Conservation (phyloP, 2,113 vertebrate genomes). For the Rousettus leschenaultii region DNA sequence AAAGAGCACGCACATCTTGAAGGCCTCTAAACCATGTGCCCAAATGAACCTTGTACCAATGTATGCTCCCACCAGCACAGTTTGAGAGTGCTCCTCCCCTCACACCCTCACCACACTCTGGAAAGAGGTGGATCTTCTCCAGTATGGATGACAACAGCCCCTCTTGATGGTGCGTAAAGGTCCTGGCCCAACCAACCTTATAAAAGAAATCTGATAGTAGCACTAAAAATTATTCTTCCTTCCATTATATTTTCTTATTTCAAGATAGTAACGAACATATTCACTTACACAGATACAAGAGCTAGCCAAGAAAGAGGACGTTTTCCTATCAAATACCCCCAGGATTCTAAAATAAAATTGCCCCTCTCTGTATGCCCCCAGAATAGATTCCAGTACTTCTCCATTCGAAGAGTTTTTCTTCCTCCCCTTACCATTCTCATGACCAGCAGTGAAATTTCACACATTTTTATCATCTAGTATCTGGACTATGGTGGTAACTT, state of each 20-base stretch:
- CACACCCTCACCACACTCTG: background rate
- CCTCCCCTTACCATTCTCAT: background rate
- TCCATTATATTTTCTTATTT: background rate
- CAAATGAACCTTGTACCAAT: background rate
- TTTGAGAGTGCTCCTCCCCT: background rate
- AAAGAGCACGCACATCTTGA: background rate
- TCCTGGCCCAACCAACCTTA: background rate
- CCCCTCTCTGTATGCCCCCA: background rate
- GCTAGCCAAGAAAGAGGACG: background rate
- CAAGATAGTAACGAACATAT: background rate
- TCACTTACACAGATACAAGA: background rate
- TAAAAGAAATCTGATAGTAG: background rate
- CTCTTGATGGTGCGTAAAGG: background rate
- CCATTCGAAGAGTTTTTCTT: background rate
- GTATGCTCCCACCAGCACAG: background rate
- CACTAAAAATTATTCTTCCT: background rate
- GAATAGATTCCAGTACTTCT: background rate
- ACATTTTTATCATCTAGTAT: background rate
- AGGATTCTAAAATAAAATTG: conserved; percentile 27
- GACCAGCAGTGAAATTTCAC: background rate
- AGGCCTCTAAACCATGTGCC: background rate
- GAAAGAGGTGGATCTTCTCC: background rate
- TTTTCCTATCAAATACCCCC: background rate
- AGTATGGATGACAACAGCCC: background rate
- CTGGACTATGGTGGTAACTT: background rate